Conservation (phyloP, 92 coral and sea anemone species). For the Parazoanthus atlanticus region DNA sequence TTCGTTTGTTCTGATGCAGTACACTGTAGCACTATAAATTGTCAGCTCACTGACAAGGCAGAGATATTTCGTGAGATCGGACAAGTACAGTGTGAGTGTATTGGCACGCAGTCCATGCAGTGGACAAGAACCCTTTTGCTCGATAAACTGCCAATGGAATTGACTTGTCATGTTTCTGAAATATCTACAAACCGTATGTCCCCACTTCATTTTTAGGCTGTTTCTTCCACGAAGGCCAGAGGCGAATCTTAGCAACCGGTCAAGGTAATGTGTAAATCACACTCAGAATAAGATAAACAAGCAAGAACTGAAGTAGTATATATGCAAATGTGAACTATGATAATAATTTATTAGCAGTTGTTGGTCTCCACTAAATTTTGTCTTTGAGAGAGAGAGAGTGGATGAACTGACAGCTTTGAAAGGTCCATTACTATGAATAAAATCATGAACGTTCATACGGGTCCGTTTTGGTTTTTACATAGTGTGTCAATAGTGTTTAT, state of each 20-base stretch:
- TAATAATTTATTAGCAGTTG: not conserved
- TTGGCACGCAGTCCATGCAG: not conserved
- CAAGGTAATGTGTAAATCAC: constrained; percentile 4
- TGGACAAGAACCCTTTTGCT: not conserved
- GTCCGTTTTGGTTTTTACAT: not conserved
- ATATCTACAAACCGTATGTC: not conserved
- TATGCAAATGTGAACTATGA: not conserved
- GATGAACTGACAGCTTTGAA: too few relatives aligned
- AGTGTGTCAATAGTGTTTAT: not conserved
- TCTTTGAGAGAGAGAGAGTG: too few relatives aligned
- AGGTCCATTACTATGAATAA: not conserved
- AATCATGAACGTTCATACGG: too few relatives aligned
- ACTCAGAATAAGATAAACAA: not conserved
- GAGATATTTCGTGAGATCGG: too few relatives aligned
- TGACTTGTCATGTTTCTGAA: not conserved
- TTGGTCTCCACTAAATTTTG: not conserved
- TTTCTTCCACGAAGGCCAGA: not conserved
- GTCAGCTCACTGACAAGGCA: not conserved
- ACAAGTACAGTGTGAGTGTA: too few relatives aligned
- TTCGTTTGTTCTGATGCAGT: not conserved
- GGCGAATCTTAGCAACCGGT: not conserved
- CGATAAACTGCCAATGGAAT: not conserved
- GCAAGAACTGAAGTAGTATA: too few relatives aligned
- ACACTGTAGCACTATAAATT: not conserved
- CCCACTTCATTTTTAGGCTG: not conserved